Conservation (phyloP, 2,888 invertebrate genomes). For the Tetranychus piercei region DNA sequence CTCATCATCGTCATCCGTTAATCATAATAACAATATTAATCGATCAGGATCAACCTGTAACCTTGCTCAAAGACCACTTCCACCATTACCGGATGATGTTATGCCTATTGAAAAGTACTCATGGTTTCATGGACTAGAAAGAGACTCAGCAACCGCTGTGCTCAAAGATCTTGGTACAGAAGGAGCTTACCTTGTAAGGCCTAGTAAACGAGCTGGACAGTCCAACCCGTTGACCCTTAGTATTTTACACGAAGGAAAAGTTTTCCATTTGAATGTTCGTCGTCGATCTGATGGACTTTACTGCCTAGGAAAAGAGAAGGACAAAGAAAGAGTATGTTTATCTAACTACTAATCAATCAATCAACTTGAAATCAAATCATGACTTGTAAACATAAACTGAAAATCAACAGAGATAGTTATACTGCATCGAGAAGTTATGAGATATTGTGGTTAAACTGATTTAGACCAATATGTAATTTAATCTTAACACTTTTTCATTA, state of each 20-base stretch:
- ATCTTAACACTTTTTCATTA: no score
- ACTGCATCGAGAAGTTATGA: no score
- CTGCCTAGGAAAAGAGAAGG: constrained; percentile 29
- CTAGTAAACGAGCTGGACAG: constrained; percentile 27
- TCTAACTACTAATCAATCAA: constrained; percentile 1
- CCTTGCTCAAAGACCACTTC: constrained; percentile 14
- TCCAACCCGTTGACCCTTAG: constrained; percentile 28
- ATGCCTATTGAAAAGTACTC: constrained; percentile 3
- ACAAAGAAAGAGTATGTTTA: constrained; percentile 27
- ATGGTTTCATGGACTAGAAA: constrained; percentile 28
- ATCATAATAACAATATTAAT: background rate
- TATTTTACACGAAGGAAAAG: constrained; percentile 25
- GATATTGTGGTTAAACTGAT: no score
- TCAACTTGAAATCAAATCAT: background rate
- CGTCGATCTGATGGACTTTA: constrained; percentile 25
- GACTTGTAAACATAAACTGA: background rate
- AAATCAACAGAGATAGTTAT: background rate
- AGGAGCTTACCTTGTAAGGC: constrained; percentile 28
- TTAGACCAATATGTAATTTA: no score
- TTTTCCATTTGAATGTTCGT: constrained; percentile 28
- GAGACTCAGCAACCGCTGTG: constrained; percentile 26
- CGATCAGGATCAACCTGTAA: background rate
- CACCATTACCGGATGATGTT: constrained; percentile 2
- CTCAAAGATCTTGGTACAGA: constrained; percentile 22
- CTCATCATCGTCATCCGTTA: background rate